Evolutionary conservation across 1,140 invertebrate genomes (phyloP).

Genomic region (Drosophila insularis): DNA sequence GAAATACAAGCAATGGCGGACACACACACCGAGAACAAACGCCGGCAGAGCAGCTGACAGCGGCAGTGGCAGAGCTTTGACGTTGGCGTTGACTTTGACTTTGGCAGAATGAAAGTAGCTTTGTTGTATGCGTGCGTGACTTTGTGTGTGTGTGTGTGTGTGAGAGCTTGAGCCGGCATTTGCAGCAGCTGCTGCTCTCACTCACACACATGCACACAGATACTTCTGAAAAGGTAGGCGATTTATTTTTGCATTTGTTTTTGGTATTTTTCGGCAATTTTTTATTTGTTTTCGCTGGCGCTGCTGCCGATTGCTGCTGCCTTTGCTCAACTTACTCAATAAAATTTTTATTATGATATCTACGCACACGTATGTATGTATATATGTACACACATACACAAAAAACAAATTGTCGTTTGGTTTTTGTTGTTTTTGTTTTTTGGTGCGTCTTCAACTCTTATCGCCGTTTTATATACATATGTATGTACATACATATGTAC

Average conservation of each 20-base stretch:
- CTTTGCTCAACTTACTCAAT: constrained; percentile 79
- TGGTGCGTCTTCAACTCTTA: constrained; percentile 44
- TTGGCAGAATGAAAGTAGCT: constrained; percentile 40
- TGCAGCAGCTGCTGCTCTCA: constrained; percentile 35
- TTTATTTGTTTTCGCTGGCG: constrained; percentile 49
- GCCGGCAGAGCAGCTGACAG: constrained; percentile 28
- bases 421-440: constrained; percentile 37
- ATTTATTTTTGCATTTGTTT: constrained; percentile 36
- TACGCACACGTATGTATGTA: constrained; percentile 46
- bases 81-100: constrained; percentile 31
- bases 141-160: constrained; percentile 21
- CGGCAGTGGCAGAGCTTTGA: constrained; percentile 27
- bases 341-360: constrained; percentile 82
- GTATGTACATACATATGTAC: not conserved
- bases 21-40: constrained; percentile 61
- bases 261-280: constrained; percentile 57
- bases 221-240: constrained; percentile 20
- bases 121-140: constrained; percentile 8
- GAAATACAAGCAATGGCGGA: constrained; percentile 60
- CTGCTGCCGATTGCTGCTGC: constrained; percentile 15
- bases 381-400: not conserved
- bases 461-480: constrained; percentile 24
- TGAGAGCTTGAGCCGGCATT: constrained; percentile 52
- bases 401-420: constrained; percentile 19
- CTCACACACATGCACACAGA: constrained; percentile 17